These are phyloP conservation scores for Poicephalus gulielmi DNA, from an alignment of 2,113 vertebrate species.

Conservation along the genomic window DNA sequence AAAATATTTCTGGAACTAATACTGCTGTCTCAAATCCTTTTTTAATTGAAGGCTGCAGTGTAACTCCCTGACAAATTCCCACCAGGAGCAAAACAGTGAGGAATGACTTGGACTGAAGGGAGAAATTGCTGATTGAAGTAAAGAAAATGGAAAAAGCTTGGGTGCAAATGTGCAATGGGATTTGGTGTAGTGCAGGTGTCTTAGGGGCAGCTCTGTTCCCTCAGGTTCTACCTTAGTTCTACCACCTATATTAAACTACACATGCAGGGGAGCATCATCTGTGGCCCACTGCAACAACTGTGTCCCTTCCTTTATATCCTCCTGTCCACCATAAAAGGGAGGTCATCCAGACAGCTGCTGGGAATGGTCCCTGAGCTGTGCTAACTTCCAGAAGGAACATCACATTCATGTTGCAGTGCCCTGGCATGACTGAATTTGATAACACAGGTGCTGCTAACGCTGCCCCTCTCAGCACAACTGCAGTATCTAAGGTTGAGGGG, in stretches of 20 bases:
- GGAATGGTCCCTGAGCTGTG: not conserved
- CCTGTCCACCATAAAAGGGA: not conserved
- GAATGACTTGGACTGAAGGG: not conserved
- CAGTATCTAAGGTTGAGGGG: not conserved
- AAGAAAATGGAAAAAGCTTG: not conserved
- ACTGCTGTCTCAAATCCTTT: not conserved
- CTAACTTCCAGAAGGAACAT: not conserved
- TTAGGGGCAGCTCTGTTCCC: not conserved
- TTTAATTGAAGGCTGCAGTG: not conserved
- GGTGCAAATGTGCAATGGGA: not conserved
- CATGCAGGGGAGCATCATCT: not conserved
- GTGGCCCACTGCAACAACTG: accelerated
- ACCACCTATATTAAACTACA: not conserved
- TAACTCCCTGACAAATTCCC: not conserved
- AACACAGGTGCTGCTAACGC: not conserved
- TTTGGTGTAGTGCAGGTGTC: not conserved
- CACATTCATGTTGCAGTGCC: accelerated
- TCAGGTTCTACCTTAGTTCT: not conserved
- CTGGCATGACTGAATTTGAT: not conserved
- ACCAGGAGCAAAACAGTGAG: not conserved
- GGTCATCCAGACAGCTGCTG: not conserved
- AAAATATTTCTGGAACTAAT: not conserved
- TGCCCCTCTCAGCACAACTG: not conserved
- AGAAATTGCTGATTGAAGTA: not conserved
- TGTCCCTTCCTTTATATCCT: not conserved